Evolutionary conservation across 30 jellyfish, hydroid and myxozoan genomes (phyloP).

Genomic region (Phacellophora camtschatica): DNA sequence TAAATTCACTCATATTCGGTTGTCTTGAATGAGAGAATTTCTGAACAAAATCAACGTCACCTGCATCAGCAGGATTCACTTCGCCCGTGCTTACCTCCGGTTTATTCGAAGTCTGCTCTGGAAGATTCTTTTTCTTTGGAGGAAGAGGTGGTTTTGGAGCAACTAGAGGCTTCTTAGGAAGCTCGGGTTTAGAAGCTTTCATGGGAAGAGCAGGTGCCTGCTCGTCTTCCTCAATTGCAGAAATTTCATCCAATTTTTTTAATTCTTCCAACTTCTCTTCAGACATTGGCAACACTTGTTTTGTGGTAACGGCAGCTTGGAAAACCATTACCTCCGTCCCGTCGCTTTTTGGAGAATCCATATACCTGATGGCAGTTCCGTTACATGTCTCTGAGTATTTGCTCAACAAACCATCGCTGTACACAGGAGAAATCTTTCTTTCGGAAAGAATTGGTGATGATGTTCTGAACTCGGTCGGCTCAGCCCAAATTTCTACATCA

Average conservation of each 20-base stretch:
- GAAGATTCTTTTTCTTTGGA: constrained; percentile 15
- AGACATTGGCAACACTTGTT: constrained; percentile 11
- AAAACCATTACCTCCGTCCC: constrained; percentile 24
- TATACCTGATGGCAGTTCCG: constrained; percentile 34
- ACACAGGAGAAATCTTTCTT: constrained; percentile 18
- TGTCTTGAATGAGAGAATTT: constrained; percentile 49
- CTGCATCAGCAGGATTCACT: background rate
- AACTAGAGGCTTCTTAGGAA: constrained; percentile 62
- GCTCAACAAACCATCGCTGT: constrained; percentile 7
- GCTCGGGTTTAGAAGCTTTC: constrained; percentile 24
- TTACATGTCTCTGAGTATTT: constrained; percentile 5
- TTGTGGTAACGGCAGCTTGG: constrained; percentile 6
- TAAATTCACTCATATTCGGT: constrained; percentile 40
- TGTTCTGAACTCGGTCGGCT: constrained; percentile 67
- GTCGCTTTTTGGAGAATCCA: constrained; percentile 50
- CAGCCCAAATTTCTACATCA: constrained; percentile 69
- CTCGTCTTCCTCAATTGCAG: background rate
- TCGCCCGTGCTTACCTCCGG: background rate
- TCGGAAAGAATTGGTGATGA: constrained; percentile 46
- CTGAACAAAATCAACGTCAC: background rate
- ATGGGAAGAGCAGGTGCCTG: constrained; percentile 45
- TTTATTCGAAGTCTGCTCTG: background rate
- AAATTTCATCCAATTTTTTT: background rate
- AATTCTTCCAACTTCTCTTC: background rate
- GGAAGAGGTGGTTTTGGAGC: constrained; percentile 72